These are phyloP conservation scores for Phoenicopterus ruber DNA, from an alignment of 2,113 vertebrate species.

Conservation along the genomic window DNA sequence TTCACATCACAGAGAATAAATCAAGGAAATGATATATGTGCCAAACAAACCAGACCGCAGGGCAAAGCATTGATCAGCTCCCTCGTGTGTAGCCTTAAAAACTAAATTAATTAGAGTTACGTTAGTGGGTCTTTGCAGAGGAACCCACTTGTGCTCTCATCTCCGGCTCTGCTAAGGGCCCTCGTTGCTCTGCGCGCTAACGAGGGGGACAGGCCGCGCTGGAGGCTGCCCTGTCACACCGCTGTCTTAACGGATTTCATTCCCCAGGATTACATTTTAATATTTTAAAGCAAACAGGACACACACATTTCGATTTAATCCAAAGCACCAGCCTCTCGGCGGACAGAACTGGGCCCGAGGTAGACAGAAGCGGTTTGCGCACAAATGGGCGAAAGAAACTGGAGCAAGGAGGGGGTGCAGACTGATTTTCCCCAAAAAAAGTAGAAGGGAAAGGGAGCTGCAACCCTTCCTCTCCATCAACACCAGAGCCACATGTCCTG, in stretches of 20 bases:
- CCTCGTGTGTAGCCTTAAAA: neutral
- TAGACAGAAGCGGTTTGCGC: neutral
- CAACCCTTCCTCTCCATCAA: neutral
- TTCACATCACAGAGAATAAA: neutral
- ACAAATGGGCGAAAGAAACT: neutral
- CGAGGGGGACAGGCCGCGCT: neutral
- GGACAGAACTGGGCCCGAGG: neutral
- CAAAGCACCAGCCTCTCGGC: neutral
- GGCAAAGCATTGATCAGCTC: neutral
- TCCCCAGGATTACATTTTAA: neutral
- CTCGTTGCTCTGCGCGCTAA: neutral
- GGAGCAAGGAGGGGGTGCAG: neutral
- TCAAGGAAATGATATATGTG: neutral
- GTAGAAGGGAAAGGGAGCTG: fast-evolving
- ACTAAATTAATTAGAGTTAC: neutral
- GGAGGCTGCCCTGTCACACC: neutral
- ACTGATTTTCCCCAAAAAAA: fast-evolving
- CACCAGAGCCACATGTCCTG: neutral
- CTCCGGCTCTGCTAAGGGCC: neutral
- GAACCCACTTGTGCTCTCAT: neutral
- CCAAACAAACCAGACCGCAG: neutral
- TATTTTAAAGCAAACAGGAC: neutral
- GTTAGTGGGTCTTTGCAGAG: neutral
- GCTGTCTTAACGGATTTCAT: neutral
- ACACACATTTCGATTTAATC: neutral